Conservation (phyloP, 2,113 vertebrate genomes). For the Anguilla japonica region DNA sequence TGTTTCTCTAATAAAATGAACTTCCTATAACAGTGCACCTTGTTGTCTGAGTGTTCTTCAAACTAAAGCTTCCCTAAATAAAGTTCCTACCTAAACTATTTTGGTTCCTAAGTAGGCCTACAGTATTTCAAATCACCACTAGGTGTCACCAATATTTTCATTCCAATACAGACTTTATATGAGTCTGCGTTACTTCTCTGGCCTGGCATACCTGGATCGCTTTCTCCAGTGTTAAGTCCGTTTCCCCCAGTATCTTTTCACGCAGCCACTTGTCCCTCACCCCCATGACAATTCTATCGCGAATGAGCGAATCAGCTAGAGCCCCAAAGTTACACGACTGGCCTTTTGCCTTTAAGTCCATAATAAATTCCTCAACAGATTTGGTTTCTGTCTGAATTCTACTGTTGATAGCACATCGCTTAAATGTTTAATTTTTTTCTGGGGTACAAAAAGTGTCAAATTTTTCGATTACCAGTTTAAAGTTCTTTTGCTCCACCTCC, state of each 20-base stretch:
- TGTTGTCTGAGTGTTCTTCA: no score
- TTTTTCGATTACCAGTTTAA: neutral
- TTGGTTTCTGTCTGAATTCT: neutral
- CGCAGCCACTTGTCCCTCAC: neutral
- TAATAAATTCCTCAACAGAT: neutral
- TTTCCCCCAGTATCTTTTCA: neutral
- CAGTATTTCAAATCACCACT: no score
- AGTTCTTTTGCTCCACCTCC: no score
- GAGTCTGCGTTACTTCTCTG: neutral
- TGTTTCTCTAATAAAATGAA: no score
- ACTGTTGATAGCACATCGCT: neutral
- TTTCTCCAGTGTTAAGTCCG: neutral
- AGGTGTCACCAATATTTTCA: no score
- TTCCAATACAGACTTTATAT: no score
- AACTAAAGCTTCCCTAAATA: no score
- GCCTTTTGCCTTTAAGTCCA: neutral
- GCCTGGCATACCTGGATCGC: neutral
- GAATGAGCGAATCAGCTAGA: neutral
- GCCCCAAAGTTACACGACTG: neutral
- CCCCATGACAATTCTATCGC: neutral
- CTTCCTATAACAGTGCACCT: no score
- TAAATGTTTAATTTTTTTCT: neutral
- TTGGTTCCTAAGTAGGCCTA: no score
- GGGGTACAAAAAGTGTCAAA: neutral
- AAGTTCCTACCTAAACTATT: no score